A percentile compares a stretch with the other conserved stretches of the same genome.
Conservation (phyloP, 2,888 invertebrate genomes). For the Amphipyra berbera region DNA sequence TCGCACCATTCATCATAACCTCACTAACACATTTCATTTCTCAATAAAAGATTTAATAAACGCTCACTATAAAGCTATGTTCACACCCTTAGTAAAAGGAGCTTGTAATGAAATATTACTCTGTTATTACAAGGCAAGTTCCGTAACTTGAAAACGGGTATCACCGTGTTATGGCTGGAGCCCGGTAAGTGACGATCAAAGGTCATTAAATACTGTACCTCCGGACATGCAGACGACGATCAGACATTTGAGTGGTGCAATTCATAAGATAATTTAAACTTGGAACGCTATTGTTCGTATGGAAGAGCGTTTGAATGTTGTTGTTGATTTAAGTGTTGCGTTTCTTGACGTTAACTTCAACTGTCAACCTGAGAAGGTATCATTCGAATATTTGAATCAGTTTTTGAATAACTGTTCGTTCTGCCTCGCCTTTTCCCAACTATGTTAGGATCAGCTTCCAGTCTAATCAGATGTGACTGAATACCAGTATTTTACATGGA, state of each 20-base stretch:
- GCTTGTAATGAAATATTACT: conserved; percentile 12
- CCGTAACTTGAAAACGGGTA: conserved; percentile 28
- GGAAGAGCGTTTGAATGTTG: no score
- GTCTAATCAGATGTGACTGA: no score
- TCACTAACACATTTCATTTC: conserved; percentile 14
- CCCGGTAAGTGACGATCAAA: conserved; percentile 51
- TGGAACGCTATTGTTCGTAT: not conserved
- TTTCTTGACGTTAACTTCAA: no score
- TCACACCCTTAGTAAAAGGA: conserved; percentile 12
- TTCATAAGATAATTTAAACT: conserved; percentile 32
- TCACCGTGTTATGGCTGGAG: conserved; percentile 62
- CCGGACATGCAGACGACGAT: conserved; percentile 51
- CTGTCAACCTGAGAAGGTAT: no score
- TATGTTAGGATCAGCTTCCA: no score
- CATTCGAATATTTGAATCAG: no score
- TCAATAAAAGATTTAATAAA: conserved; percentile 12
- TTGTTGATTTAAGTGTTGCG: no score
- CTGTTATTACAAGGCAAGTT: conserved; percentile 16
- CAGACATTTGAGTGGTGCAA: conserved; percentile 56
- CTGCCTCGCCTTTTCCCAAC: no score
- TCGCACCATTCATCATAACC: conserved; percentile 41
- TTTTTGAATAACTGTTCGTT: no score
- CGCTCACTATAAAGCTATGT: not conserved
- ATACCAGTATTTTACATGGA: no score
- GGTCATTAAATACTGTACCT: conserved; percentile 51